Conservation (phyloP, 92 coral and sea anemone species). For the Zoanthus solanderi region DNA sequence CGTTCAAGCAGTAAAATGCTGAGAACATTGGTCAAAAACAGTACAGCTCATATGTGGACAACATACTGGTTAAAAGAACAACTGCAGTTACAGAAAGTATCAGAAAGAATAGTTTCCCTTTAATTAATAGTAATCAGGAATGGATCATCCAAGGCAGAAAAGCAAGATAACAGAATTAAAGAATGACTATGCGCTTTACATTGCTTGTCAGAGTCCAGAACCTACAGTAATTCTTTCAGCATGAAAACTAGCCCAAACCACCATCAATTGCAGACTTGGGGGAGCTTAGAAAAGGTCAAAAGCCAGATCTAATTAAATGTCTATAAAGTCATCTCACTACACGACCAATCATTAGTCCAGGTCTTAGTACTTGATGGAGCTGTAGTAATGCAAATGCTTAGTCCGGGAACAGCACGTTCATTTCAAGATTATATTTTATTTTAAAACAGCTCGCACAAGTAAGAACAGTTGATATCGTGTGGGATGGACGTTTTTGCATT, state of each 20-base stretch:
- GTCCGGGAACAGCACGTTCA: no score
- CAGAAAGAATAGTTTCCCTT: not conserved
- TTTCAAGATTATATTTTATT: no score
- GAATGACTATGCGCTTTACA: not conserved
- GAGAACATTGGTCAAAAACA: no score
- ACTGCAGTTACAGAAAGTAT: not conserved
- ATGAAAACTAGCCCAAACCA: not conserved
- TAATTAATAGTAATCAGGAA: no score
- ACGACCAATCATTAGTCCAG: not conserved
- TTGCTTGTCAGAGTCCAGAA: not conserved
- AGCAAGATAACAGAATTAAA: not conserved
- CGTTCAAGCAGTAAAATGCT: no score
- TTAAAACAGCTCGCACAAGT: no score
- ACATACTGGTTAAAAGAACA: no score
- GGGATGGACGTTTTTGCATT: no score
- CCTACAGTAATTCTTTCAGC: not conserved
- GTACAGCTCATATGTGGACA: no score
- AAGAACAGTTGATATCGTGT: no score
- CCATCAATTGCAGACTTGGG: not conserved
- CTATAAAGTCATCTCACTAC: not conserved
- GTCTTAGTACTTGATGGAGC: not conserved
- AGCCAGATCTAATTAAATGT: not conserved
- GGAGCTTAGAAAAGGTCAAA: not conserved
- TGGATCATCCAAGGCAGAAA: not conserved
- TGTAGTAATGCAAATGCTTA: not conserved